Conservation (phyloP, 2,113 vertebrate species). For the Cavia porcellus region DNA sequence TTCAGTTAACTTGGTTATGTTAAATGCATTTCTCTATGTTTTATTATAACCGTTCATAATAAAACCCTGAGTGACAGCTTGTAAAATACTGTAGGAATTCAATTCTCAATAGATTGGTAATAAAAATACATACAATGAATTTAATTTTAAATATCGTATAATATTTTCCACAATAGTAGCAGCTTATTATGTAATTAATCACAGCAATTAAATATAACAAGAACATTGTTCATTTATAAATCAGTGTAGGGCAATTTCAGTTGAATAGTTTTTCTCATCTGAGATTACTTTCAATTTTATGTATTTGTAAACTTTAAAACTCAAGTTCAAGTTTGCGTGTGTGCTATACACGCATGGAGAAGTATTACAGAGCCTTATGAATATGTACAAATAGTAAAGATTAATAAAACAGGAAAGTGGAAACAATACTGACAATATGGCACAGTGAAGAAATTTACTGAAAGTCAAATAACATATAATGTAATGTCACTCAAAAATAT, state of each 20-base stretch:
- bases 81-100: neutral
- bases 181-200: neutral
- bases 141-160: neutral
- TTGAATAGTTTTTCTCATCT: neutral
- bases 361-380: neutral
- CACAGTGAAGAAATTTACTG: neutral
- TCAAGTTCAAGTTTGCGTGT: neutral
- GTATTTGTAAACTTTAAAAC: neutral
- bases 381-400: neutral
- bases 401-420: neutral
- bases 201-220: neutral
- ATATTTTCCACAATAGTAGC: neutral
- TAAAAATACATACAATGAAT: neutral
- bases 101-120: neutral
- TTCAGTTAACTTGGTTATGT: neutral
- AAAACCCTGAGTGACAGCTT: neutral
- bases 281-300: neutral
- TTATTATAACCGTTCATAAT: neutral
- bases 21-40: neutral
- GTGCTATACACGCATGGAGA: neutral
- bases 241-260: neutral
- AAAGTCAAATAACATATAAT: neutral
- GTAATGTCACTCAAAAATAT: neutral
- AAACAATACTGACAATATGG: neutral
- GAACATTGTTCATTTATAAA: neutral